Evolutionary conservation across 2,888 invertebrate species (phyloP), one percentile per base, ranked within the genome.

Genomic region (Pelosia muscerda): DNA sequence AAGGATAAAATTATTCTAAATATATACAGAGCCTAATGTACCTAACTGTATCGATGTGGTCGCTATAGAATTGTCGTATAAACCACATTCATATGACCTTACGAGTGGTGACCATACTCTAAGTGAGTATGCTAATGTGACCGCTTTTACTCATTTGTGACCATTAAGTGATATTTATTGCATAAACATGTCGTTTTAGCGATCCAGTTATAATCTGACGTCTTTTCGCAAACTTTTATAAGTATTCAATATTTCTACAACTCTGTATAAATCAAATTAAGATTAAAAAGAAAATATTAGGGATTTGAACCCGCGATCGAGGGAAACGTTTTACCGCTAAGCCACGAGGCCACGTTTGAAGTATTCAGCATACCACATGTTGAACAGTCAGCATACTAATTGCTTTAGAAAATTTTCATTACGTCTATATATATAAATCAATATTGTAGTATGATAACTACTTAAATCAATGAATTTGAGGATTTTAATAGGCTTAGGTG

Each of bases 21-120:
- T 59, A 49, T 56, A 63, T 74, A 76, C 71, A 77, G 78, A 74
- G 70, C 71, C 76, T n/a, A 74, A 75, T 63, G 68, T 84, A 86
- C 86, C 85, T 83, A 83, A 86, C 85, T 83, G 84, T 81, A 77
- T 73, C 73, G 76, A 80, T 81, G 80, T 78, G 81, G 74, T 81
- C 71, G 76, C 69, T 82, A 88, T 86, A 80, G 83, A 82, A 88
- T 88, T 84, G 83, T 59, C 76, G 76, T 76, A 81, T 81, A 84
- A 84, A 85, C 82, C 79, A 80, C 82, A 87, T 84, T 85, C 84
- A 78, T 81, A 82, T 79, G 83, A 83, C 86, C 84, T 84, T 83
- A 84, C 76, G 79, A 81, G 88, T 86, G 87, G 89, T 88, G 86
- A 86, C 73, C 70, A 71, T 75, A 79, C 75, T 76, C 81, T 78